Conservation (phyloP, 2,888 invertebrate genomes). For the Blera fallax region DNA sequence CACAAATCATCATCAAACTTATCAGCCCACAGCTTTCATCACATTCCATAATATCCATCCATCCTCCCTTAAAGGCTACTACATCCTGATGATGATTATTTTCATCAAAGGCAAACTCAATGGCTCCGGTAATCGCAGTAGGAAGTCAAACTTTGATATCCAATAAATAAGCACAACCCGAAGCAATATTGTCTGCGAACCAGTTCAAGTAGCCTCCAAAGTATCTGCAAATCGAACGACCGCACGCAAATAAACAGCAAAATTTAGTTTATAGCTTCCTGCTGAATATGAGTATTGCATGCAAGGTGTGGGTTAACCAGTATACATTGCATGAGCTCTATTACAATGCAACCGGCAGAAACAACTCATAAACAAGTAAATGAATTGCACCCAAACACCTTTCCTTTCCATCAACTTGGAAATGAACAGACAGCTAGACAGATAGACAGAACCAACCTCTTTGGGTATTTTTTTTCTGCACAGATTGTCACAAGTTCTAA, state of each 20-base stretch:
- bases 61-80: slow-evolving; percentile 4
- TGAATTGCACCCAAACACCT: slow-evolving; percentile 51
- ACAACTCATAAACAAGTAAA: slow-evolving; percentile 43
- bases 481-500: slow-evolving; percentile 68
- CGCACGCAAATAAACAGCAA: slow-evolving; percentile 48
- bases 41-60: not conserved
- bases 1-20: not conserved
- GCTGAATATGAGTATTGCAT: slow-evolving; percentile 49
- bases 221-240: slow-evolving; percentile 29
- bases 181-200: slow-evolving; percentile 33
- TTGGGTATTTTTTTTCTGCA: not conserved
- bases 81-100: slow-evolving; percentile 15
- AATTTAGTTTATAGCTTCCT: slow-evolving; percentile 55
- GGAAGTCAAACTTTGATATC: slow-evolving; percentile 18
- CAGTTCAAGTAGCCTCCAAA: slow-evolving; percentile 46
- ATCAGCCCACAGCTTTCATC: not conserved
- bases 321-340: slow-evolving; percentile 12
- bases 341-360: slow-evolving; percentile 32
- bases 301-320: slow-evolving; percentile 39
- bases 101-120: not conserved
- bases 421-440: slow-evolving; percentile 8
- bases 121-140: slow-evolving; percentile 26
- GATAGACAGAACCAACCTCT: not conserved
- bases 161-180: slow-evolving; percentile 43
- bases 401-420: slow-evolving; percentile 35